Base-by-base conservation (phyloP, 2,888 invertebrate genomes). In the Phengaris arion region DNA sequence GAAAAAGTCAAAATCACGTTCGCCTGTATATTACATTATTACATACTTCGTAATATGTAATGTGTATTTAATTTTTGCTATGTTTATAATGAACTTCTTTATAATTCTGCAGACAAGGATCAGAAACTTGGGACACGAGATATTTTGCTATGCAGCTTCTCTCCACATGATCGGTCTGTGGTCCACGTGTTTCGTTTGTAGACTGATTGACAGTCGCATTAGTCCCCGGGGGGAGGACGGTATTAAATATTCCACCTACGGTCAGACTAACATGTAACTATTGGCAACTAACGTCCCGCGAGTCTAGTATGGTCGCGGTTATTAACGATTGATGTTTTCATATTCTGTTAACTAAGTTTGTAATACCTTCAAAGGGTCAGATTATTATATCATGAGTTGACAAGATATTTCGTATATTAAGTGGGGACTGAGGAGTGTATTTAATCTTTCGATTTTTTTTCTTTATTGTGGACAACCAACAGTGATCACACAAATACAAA, bases 261-360 rank as follows among this genome's bases (percentile, higher is more conserved):
- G 59, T 8, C 59, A 59, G 59, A 59, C 55, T 55, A 55, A 57
- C 22, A 59, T 22, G 22, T 22, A 59, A 59, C 59, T 59, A 59
- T 22, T 59, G 59, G 8, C 10, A 59, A 59, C 59, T 59, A 22
- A 15, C 59, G 22, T 22, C 59, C 59, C 59, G 9, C 5, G 59
- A 59, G 59, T 22, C 9, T 59, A 15, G 57, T 57, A 4, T 9
- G 15, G 57, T 57, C 8, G 57, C 8, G 5, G 59, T 5, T 15
- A 22, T 59, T 59, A 9, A 5, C 10, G 6, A 59, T 59, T 59
- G 59, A 59, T 59, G 22, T 35, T 15, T 59, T 22, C 5, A 22
- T 59, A 22, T 59, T 59, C 59, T 59, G 22, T 22, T 59, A 59
- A 59, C 22, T 59, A 48, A 48, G 1, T 48, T 48, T 48, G 48